Conservation (phyloP, 2,888 invertebrate genomes). For the Leptinotarsa peninsularis region DNA sequence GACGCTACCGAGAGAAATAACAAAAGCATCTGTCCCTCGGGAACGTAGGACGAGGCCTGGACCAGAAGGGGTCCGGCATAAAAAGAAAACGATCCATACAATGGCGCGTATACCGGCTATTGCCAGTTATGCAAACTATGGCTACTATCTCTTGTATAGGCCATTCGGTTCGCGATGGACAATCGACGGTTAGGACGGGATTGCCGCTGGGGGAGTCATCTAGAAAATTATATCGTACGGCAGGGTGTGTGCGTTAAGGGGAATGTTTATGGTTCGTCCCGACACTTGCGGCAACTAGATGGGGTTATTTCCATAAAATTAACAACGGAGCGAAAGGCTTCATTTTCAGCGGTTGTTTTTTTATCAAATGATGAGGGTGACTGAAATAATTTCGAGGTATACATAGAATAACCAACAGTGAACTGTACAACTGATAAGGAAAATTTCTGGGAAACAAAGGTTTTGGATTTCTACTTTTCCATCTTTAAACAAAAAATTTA, state of each 20-base stretch:
- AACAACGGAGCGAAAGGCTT: slow-evolving; percentile 62
- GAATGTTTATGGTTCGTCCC: slow-evolving; percentile 61
- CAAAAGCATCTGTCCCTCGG: slow-evolving; percentile 38
- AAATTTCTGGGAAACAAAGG: no score
- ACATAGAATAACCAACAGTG: background rate
- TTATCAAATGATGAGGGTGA: slow-evolving; percentile 49
- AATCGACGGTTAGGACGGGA: slow-evolving; percentile 63
- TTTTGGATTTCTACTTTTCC: no score
- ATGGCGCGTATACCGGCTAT: slow-evolving; percentile 58
- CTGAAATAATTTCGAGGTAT: slow-evolving; percentile 37
- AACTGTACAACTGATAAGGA: no score
- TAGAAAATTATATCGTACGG: slow-evolving; percentile 61
- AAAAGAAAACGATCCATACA: slow-evolving; percentile 63
- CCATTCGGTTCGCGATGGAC: slow-evolving; percentile 62
- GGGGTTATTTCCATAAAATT: slow-evolving; percentile 64
- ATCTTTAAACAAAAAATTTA: no score
- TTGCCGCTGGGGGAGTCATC: slow-evolving; percentile 61
- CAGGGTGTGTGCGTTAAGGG: slow-evolving; percentile 59
- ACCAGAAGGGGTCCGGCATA: slow-evolving; percentile 60
- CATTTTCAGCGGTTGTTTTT: slow-evolving; percentile 36
- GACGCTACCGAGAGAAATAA: slow-evolving; percentile 34
- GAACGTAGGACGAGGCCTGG: slow-evolving; percentile 39
- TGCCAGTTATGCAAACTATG: slow-evolving; percentile 65
- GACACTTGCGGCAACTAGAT: slow-evolving; percentile 64
- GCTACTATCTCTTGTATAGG: slow-evolving; percentile 63